A percentile compares a stretch with the other conserved stretches of the same genome.
Evolutionary conservation across 2,797 vertebrate species (phyloP).

Genomic region (Pangasius djambal): DNA sequence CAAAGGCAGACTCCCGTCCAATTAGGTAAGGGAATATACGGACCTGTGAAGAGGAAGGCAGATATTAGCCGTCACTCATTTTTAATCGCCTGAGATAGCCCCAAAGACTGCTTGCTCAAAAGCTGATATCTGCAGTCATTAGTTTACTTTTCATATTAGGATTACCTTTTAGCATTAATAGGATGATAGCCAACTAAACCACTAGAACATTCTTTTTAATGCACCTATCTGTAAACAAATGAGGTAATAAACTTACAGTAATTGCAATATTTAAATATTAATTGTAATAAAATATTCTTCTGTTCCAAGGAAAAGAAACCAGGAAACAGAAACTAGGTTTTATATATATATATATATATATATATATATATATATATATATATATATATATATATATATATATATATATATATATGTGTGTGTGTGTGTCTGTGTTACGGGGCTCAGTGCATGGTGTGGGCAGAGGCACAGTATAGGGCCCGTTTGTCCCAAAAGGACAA

Average conservation of each 20-base stretch:
- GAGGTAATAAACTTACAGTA: too few relatives aligned
- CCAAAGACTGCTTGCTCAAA: conserved; percentile 21
- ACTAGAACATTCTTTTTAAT: conserved; percentile 4
- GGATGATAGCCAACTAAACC: conserved; percentile 9
- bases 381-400: too few relatives aligned
- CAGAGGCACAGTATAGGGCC: too few relatives aligned
- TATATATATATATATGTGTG: too few relatives aligned
- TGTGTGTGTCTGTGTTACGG: too few relatives aligned
- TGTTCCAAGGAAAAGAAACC: not conserved
- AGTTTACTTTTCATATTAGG: conserved; percentile 27
- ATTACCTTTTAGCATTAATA: conserved; percentile 22
- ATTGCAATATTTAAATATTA: conserved; percentile 25
- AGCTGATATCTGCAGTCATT: conserved; percentile 29
- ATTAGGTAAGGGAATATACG: conserved; percentile 98
- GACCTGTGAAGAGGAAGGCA: conserved; percentile 76
- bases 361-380: too few relatives aligned
- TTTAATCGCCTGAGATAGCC: conserved; percentile 41
- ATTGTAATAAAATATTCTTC: not conserved
- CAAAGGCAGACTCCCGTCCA: conserved; percentile 95
- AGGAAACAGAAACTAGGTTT: not conserved
- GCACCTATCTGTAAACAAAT: conserved; percentile 15
- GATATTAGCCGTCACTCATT: conserved; percentile 46
- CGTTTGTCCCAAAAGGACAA: too few relatives aligned
- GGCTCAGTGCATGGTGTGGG: too few relatives aligned
- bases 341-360: not conserved